phyloP scores from a whole-genome alignment of 2,113 vertebrate species.

The Daphoenositta chrysoptera region DNA sequence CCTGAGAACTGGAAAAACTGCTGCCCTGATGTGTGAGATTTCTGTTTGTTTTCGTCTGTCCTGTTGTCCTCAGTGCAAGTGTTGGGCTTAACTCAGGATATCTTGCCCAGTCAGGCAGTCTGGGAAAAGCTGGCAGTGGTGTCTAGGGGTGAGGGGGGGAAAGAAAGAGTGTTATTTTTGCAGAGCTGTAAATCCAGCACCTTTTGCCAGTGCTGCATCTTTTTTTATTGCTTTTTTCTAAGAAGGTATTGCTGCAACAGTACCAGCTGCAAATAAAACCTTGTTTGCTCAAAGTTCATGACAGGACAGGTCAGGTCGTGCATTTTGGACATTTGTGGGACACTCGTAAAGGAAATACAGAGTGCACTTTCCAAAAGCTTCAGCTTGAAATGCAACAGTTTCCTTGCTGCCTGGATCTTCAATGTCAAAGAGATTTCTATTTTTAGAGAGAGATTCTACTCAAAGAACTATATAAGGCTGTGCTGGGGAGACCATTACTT shows the following conservation, averaged over 20 bases:
- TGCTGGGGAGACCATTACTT: conserved; percentile 3
- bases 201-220: conserved; percentile 6
- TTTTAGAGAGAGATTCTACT: conserved; percentile 65
- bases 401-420: conserved; percentile 24
- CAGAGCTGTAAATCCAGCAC: conserved; percentile 16
- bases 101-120: background rate
- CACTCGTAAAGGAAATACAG: background rate
- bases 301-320: background rate
- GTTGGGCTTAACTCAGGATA: background rate
- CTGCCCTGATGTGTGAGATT: background rate
- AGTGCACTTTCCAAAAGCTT: background rate
- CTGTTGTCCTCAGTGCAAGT: background rate
- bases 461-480: conserved; percentile 60
- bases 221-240: conserved; percentile 2
- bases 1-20: background rate
- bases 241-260: conserved; percentile 21
- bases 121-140: background rate
- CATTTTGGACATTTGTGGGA: conserved; percentile 1
- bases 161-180: conserved; percentile 1
- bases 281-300: background rate
- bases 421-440: conserved; percentile 56
- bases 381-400: conserved; percentile 56
- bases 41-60: background rate
- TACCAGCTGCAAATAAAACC: background rate
- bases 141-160: background rate